These are phyloP conservation scores for Sternotherus odoratus DNA, from an alignment of 2,797 vertebrate genomes.

Conservation along the genomic window DNA sequence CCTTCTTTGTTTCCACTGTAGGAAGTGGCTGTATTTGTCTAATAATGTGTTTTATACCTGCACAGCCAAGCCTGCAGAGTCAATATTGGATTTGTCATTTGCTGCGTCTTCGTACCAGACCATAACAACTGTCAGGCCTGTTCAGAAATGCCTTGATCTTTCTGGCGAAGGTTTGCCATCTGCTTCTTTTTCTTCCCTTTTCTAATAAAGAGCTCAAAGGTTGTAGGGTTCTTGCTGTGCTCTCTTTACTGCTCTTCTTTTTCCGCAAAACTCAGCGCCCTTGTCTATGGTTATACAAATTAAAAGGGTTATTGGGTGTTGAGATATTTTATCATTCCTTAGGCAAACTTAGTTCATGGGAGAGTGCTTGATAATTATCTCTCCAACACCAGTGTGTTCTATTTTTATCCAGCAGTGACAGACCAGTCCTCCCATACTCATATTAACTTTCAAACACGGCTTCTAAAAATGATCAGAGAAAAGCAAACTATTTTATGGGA, in stretches of 20 bases:
- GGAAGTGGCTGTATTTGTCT: not conserved
- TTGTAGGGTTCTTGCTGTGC: not conserved
- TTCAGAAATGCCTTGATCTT: conserved; percentile 20
- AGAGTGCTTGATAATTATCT: conserved; percentile 27
- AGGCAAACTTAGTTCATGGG: not conserved
- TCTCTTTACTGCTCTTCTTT: not conserved
- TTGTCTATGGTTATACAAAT: not conserved
- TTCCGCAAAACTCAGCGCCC: not conserved
- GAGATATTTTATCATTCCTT: not conserved
- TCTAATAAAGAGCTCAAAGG: not conserved
- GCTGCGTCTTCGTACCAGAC: not conserved
- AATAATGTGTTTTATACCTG: accelerated
- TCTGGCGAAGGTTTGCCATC: not conserved
- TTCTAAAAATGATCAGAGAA: conserved; percentile 22
- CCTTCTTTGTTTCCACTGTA: not conserved
- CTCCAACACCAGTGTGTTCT: not conserved
- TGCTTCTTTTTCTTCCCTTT: not conserved
- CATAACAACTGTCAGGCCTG: not conserved
- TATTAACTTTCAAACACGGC: not conserved
- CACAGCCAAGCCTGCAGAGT: accelerated
- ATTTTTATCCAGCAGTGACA: conserved; percentile 51
- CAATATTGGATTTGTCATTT: not conserved
- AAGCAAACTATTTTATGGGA: not conserved
- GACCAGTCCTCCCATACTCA: conserved; percentile 34
- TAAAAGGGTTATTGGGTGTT: not conserved